Evolutionary conservation across 2,888 invertebrate genomes (phyloP), one percentile per base, ranked within the genome.

Genomic region (Drosophila crucigera): DNA sequence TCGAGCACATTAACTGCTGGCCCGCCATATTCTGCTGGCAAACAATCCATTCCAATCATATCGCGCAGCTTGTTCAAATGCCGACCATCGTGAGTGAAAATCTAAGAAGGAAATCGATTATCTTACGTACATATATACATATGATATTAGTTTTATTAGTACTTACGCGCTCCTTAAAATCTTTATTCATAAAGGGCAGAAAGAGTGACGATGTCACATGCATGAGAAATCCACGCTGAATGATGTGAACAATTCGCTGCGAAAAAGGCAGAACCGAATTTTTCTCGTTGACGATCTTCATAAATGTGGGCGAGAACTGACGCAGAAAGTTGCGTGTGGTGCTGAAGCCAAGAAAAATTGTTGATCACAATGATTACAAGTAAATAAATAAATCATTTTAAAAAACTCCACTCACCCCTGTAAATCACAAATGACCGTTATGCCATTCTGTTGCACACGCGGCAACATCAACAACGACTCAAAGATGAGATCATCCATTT

Each of bases 401-500:
- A 16, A 9, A 25, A 47, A 4, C 6, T n/a, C 0, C 16, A 79
- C 85, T 71, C 68, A 93, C 93, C 92, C 92, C 50, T 84, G 91
- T 19, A 92, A 71, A 71, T 93, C 92, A 54, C 89, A 89, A 33
- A 93, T 91, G n/a, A 93, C 84, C 10, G 92, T 92, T 39, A 92
- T 82, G 30, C 93, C 93, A 63, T 84, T 77, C 61, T 91, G 83
- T 67, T 93, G 93, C 2, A 91, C 91, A n/a, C 79, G 80, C 0
- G 93, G 92, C 33, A 92, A 52, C 64, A 92, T 72, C 50, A 92
- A 72, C 33, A 92, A 47, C 0, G 92, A 91, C 70, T 93, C 93
- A 70, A 92, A 91, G 53, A 92, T 84, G 39, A 93, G 83, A 80
- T 93, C 93, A 76, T 93, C 92, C 76, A 93, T 92, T 82, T 93